phyloP scores from a whole-genome alignment of 2,113 vertebrate species.

The Pycnonotus jocosus region DNA sequence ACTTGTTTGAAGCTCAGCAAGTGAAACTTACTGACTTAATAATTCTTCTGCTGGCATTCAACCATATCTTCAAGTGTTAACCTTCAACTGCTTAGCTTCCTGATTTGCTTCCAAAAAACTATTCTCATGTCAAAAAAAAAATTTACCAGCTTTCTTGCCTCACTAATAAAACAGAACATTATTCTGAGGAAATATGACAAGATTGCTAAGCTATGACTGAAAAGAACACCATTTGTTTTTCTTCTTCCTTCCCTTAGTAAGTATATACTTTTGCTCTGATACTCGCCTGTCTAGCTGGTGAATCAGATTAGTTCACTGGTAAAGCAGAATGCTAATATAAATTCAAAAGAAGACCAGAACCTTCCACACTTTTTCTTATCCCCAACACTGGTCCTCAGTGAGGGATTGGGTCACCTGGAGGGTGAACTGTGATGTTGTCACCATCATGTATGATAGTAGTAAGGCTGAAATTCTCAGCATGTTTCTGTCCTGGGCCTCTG shows the following conservation, averaged over 20 bases:
- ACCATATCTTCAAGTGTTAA: not conserved
- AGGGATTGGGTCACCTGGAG: not conserved
- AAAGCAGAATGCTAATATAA: not conserved
- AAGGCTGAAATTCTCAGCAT: not conserved
- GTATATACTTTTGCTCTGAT: not conserved
- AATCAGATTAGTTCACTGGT: not conserved
- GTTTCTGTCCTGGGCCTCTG: not conserved
- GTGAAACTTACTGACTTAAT: not conserved
- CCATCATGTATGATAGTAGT: not conserved
- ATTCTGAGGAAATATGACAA: not conserved
- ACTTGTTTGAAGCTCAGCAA: not conserved
- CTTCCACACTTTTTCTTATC: not conserved
- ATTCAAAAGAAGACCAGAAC: not conserved
- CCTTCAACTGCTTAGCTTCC: not conserved
- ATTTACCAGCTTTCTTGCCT: not conserved
- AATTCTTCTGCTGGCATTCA: not conserved
- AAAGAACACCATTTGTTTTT: not conserved
- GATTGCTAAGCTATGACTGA: not conserved
- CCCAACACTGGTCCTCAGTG: not conserved
- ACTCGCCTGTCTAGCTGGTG: not conserved
- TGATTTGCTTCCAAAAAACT: not conserved
- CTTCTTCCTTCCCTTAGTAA: not conserved
- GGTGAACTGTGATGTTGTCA: not conserved
- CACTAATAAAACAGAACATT: not conserved
- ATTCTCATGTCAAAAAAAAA: not conserved